Evolutionary conservation across 2,797 vertebrate species (phyloP), one percentile per base, ranked within the genome.

Genomic region (Benthosema pterotum): DNA sequence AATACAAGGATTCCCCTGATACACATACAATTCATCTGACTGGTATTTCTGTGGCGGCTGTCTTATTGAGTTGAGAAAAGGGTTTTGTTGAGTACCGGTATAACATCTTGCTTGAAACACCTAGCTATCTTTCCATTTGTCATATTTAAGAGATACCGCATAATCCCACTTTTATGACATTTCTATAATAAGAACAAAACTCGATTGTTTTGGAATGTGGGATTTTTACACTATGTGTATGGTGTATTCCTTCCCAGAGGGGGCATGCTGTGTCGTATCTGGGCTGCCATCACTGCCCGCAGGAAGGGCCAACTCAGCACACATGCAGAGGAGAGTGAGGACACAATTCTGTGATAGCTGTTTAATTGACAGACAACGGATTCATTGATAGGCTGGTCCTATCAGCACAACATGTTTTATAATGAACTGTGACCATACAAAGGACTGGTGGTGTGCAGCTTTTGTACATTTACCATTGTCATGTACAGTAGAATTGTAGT

Each of bases 261-360:
- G 0, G 95, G 94, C 19, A 93, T 93, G 77, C 80, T 91, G 38
- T 96, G 89, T 82, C 92, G 93, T 32, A 75, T 97, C 48, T 97
- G 95, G 96, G 90, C 86, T 22, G 91, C 94, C 58, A 90, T 97
- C 74, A 63, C 55, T 0, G 74, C 83, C 47, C 83, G 73, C 53
- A 87, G 90, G 65, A 89, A 87, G 52, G 73, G 72, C 17, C 65
- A 71, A 28, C 84, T 87, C 55, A 80, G 72, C 74, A 80, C 63
- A 0, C 78, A 78, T 51, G 72, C 54, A 0, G 87, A 90, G 61
- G 85, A 88, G 62, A 64, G 63, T 32, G 85, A 89, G 75, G 89
- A 91, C 75, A 86, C 81, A 43, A 42, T 52, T 43, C 79, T 89
- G 46, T 91, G 78, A 82, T 15, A 47, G 54, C 7, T 43, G 5